Conservation (phyloP, 2,113 vertebrate species). For the Zosterops borbonicus region DNA sequence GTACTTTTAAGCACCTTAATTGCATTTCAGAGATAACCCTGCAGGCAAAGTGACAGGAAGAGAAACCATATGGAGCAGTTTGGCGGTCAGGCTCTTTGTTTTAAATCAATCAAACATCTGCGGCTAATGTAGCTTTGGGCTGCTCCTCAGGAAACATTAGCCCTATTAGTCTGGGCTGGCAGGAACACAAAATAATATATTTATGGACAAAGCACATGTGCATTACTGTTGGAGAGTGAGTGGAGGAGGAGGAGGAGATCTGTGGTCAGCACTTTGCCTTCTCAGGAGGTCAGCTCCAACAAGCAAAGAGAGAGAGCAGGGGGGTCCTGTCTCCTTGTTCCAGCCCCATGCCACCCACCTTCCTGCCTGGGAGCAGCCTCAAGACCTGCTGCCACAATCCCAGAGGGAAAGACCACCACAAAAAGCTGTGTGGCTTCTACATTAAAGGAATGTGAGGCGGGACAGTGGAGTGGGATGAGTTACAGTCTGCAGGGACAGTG, state of each 20-base stretch:
- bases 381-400: neutral
- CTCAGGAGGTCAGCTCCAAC: constrained; percentile 5
- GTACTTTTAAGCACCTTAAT: constrained; percentile 97
- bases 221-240: constrained; percentile 58
- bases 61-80: constrained; percentile 82
- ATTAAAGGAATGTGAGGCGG: neutral
- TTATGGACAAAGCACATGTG: constrained; percentile 80
- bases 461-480: rapidly evolving
- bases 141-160: constrained; percentile 98
- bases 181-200: constrained; percentile 86
- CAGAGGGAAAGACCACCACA: neutral
- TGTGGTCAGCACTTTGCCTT: constrained; percentile 72
- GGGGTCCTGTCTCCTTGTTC: neutral
- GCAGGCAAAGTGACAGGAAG: constrained; percentile 94
- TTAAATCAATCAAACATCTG: constrained; percentile 97
- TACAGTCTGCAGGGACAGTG: neutral
- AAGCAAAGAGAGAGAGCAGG: neutral
- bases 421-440: neutral
- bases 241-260: constrained; percentile 23
- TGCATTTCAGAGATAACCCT: constrained; percentile 97
- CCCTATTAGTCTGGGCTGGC: constrained; percentile 92
- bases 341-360: neutral
- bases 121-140: constrained; percentile 94
- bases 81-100: constrained; percentile 85
- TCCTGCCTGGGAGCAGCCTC: neutral